Percentiles rank a stretch among this genome's conserved stretches.
Conservation (phyloP, 2,888 invertebrate species). For the Clusia tigrina region DNA sequence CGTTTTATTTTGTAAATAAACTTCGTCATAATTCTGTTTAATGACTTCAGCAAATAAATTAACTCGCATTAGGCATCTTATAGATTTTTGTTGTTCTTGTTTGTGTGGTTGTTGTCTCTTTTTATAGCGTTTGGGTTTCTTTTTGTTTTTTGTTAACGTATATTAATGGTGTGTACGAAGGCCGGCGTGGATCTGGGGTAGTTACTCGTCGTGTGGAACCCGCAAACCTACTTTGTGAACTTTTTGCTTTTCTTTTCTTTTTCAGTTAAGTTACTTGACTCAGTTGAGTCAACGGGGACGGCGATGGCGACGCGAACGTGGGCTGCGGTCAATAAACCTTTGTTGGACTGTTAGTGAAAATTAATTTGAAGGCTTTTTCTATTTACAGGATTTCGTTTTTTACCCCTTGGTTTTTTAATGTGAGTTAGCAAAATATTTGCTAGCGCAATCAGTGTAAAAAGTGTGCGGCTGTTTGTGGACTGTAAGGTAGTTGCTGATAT, state of each 20-base stretch:
- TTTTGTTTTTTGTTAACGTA: not conserved
- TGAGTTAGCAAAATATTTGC: not conserved
- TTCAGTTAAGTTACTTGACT: not conserved
- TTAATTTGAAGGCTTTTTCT: slow-evolving; percentile 17
- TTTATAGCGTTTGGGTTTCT: slow-evolving; percentile 2
- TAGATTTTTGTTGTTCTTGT: slow-evolving; percentile 11
- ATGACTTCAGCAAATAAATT: slow-evolving; percentile 45
- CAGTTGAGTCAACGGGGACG: too few relatives aligned
- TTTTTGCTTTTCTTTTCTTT: not conserved
- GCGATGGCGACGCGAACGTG: not conserved
- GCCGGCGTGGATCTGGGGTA: slow-evolving; percentile 4
- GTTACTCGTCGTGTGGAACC: not conserved
- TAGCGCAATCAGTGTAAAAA: not conserved
- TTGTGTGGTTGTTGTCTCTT: slow-evolving; percentile 13
- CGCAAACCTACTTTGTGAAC: slow-evolving; percentile 7
- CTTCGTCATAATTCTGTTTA: slow-evolving; percentile 34
- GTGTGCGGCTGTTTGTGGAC: too few relatives aligned
- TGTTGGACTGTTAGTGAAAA: slow-evolving; percentile 8
- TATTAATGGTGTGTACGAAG: not conserved
- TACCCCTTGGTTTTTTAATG: not conserved
- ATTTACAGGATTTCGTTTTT: slow-evolving; percentile 10
- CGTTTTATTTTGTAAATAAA: slow-evolving; percentile 15
- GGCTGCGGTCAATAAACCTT: slow-evolving; percentile 13
- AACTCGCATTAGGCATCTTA: slow-evolving; percentile 27
- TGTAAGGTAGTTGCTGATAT: too few relatives aligned